Evolutionary conservation across 2,113 vertebrate genomes (phyloP), one percentile per base, ranked within the genome.

Genomic region (Podilymbus podiceps): DNA sequence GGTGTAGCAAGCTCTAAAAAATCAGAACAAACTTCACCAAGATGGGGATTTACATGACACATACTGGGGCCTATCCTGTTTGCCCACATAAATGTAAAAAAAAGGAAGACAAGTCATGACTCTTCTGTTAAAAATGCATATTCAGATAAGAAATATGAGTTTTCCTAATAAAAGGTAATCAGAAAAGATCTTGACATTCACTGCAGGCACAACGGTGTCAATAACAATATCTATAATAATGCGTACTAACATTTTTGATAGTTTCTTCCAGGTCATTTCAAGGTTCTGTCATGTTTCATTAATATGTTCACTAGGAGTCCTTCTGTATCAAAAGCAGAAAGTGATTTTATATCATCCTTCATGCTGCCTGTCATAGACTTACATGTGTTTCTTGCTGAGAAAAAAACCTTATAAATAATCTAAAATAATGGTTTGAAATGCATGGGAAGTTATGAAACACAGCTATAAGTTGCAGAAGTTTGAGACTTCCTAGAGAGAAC

Each of bases 201-300:
- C 56, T 89, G 83, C 44, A 84, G 84, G 56, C 31, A 69, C 40
- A 79, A 7, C 21, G 30, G 19, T 87, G 85, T 88, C 85, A 88
- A 80, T 83, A 95, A 62, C 46, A 91, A 46, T 78, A 81, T 66
- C 47, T 80, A 11, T 42, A 93, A 67, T 85, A 75, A 81, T 75
- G 55, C 35, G 56, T 94, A 40, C 38, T 84, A 84, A 84, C 40
- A 62, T 21, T 93, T 93, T 63, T 93, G 74, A 33, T 85, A 60
- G 19, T 42, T 94, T 90, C 55, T 91, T 80, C 60, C 83, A 92
- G 64, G 31, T 92, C 35, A 84, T 84, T 95, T 90, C 60, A 89
- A 88, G 76, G 58, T 89, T 95, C 80, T 97, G 76, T 90, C 80
- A 88, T 69, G 44, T 87, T 94, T 93, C 68, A 93, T 94, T 88